These are phyloP conservation scores for Lutjanus argentimaculatus DNA, from an alignment of 2,797 vertebrate genomes.

Conservation along the genomic window DNA sequence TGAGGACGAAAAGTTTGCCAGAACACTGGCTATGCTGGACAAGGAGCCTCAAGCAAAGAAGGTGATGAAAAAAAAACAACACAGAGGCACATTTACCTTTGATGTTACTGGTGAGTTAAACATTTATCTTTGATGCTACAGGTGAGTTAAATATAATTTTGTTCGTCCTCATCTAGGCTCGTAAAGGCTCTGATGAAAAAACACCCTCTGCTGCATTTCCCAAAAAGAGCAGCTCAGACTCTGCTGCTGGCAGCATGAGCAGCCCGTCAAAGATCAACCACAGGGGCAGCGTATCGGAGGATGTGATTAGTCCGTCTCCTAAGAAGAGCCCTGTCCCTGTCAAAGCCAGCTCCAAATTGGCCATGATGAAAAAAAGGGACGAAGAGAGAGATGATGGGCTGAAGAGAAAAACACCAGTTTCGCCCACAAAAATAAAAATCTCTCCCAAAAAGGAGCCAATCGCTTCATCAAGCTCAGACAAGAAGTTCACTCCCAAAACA, in stretches of 20 bases:
- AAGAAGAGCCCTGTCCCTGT: conserved; percentile 70
- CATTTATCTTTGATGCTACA: neutral
- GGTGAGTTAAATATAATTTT: neutral
- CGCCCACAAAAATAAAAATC: conserved; percentile 79
- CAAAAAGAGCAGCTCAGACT: conserved; percentile 72
- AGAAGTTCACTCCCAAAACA: conserved; percentile 73
- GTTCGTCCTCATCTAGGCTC: conserved; percentile 61
- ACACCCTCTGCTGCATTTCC: conserved; percentile 31
- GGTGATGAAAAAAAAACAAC: conserved; percentile 73
- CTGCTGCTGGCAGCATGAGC: conserved; percentile 62
- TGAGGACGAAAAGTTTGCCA: conserved; percentile 96
- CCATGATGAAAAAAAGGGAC: conserved; percentile 87
- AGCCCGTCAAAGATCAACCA: conserved; percentile 47
- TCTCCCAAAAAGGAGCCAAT: conserved; percentile 85
- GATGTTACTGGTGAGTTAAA: neutral
- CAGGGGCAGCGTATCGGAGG: conserved; percentile 31
- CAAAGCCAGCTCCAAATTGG: conserved; percentile 90
- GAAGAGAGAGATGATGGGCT: conserved; percentile 62
- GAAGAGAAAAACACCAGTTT: conserved; percentile 78
- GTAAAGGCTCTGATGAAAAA: conserved; percentile 71
- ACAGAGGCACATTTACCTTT: neutral
- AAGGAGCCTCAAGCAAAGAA: conserved; percentile 91
- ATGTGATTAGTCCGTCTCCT: conserved; percentile 73
- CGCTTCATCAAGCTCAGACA: conserved; percentile 33
- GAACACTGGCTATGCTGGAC: conserved; percentile 94